These are phyloP conservation scores for Melolontha melolontha DNA, from an alignment of 2,888 invertebrate species.

Conservation along the genomic window DNA sequence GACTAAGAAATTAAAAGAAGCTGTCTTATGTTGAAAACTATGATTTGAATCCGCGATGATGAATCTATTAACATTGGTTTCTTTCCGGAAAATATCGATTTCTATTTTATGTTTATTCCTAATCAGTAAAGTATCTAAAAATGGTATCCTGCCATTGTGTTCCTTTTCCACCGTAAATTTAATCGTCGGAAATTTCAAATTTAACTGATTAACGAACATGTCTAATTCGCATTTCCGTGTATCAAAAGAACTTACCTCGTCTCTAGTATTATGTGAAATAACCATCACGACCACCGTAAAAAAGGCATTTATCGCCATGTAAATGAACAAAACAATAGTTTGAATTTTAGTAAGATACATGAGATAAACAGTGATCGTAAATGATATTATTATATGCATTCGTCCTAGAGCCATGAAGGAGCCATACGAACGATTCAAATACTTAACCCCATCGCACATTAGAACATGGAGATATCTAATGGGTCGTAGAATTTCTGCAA, in stretches of 20 bases:
- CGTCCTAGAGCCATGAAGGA: slow-evolving; percentile 53
- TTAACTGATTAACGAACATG: no score
- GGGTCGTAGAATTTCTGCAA: slow-evolving; percentile 45
- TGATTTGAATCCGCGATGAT: no score
- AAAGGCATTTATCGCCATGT: slow-evolving; percentile 5
- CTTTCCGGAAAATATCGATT: no score
- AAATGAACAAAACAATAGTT: slow-evolving; percentile 45
- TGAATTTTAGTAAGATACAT: slow-evolving; percentile 44
- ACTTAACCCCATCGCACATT: slow-evolving; percentile 49
- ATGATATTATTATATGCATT: slow-evolving; percentile 49
- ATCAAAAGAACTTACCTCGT: slow-evolving; percentile 22
- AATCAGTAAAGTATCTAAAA: no score
- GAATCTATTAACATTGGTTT: no score
- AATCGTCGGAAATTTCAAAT: no score
- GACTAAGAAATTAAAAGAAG: no score
- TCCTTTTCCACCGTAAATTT: no score
- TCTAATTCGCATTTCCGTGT: no score
- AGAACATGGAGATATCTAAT: slow-evolving; percentile 51
- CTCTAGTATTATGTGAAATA: not conserved
- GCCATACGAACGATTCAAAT: slow-evolving; percentile 52
- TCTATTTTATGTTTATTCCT: no score
- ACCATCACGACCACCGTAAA: not conserved
- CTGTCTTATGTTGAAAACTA: no score
- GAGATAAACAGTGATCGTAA: slow-evolving; percentile 50
- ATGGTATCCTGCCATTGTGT: no score